These are phyloP conservation scores for Scartelaos histophorus DNA, from an alignment of 2,113 vertebrate species.

Conservation along the genomic window DNA sequence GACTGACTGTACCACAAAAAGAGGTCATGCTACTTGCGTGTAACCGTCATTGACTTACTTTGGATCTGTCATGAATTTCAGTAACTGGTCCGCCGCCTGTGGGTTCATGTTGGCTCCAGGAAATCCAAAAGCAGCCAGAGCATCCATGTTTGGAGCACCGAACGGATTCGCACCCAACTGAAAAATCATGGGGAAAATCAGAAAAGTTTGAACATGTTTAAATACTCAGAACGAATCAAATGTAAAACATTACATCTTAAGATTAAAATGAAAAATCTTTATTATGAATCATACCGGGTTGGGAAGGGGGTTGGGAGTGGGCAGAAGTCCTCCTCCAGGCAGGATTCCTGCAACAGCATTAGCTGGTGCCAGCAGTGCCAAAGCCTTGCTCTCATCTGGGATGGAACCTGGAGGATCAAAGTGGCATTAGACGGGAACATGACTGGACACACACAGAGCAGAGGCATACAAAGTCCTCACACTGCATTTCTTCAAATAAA, in stretches of 20 bases:
- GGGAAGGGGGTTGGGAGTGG: constrained; percentile 90
- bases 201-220: not conserved
- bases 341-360: constrained; percentile 97
- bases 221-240: not conserved
- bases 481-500: constrained; percentile 60
- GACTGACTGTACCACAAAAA: not conserved
- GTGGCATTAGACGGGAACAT: constrained; percentile 72
- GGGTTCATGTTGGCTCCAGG: constrained; percentile 74
- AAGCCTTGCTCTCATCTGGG: constrained; percentile 98
- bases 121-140: constrained; percentile 73
- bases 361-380: constrained; percentile 97
- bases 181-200: not conserved
- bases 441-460: constrained; percentile 76
- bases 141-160: constrained; percentile 65
- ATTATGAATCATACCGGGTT: constrained; percentile 75
- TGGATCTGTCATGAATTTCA: constrained; percentile 97
- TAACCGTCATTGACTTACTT: constrained; percentile 82
- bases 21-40: not conserved
- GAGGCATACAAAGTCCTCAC: constrained; percentile 56
- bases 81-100: constrained; percentile 90
- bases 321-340: constrained; percentile 96
- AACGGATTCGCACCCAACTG: constrained; percentile 74
- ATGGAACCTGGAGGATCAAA: constrained; percentile 92
- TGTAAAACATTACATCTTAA: not conserved
- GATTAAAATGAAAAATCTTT: not conserved